Evolutionary conservation across 2,888 invertebrate genomes (phyloP), one percentile per base, ranked within the genome.

Genomic region (Drosophila meridiana): DNA sequence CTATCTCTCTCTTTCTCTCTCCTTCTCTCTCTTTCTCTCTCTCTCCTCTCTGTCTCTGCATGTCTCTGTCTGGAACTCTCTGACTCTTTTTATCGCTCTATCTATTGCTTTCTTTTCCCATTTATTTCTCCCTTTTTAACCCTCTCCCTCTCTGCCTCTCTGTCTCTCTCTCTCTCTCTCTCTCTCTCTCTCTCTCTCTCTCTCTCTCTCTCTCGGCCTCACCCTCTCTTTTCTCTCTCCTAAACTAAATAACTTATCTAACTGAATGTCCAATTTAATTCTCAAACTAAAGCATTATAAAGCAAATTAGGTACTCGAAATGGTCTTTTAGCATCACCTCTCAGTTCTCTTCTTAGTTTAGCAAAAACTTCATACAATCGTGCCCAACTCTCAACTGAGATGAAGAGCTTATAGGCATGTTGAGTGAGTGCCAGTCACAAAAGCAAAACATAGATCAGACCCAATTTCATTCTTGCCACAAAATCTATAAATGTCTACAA

Each of bases 401-500:
- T 45, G 34, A 30, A 34, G 9, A 43, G 50, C 36, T 36, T 42
- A 36, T 26, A 32, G 13, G 48, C 13, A 20, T 52, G 13, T 6
- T 8, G 43, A 30, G 34, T 20, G 9, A 26, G 11, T 52, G 43
- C 13, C 47, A 2, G 14, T 13, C n/a, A 14, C 30, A 42, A n/a
- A 45, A 11, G 9, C 13, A 20, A n/a, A 34, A 36, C 56, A 7
- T n/a, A 11, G 42, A 32, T 26, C 32, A 47, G 14, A 34, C 34
- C 34, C 26, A 58, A 40, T 67, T 30, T n/a, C 3, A 3, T 20
- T 3, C 36, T 11, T 30, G 8, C 30, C 14, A 20, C n/a, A 34
- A 26, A 76, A 61, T 73, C 73, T 68, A 73, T 73, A 69, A 64
- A 71, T 67, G 64, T 75, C 60, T 62, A 45, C 43, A n/a, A 45